Conservation (phyloP, 2,797 vertebrate species). For the Gymnothorax reevesii region DNA sequence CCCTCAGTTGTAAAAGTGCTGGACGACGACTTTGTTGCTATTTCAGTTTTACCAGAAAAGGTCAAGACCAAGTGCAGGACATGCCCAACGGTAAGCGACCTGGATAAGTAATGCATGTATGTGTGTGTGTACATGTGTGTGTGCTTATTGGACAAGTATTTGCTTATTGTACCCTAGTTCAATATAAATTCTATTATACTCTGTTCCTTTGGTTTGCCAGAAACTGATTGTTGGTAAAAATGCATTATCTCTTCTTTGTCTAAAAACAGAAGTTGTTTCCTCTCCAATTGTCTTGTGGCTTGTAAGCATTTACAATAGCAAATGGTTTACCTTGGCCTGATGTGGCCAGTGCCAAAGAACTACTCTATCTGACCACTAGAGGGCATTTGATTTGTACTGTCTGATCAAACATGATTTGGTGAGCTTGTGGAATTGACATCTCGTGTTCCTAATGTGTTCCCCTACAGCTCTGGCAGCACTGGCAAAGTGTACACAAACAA, state of each 20-base stretch:
- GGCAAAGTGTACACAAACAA: constrained; percentile 76
- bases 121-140: neutral
- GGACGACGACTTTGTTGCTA: constrained; percentile 76
- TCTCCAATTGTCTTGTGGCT: no score
- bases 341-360: neutral
- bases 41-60: constrained; percentile 79
- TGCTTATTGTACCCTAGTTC: no score
- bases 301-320: neutral
- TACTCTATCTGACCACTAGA: neutral
- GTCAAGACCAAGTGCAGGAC: constrained; percentile 75
- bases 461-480: constrained; percentile 85
- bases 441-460: constrained; percentile 27
- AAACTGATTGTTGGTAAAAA: no score
- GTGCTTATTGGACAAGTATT: no score
- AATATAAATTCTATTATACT: no score
- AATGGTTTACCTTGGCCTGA: neutral
- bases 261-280: no score
- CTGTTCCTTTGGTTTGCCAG: no score
- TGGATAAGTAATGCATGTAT: neutral
- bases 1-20: constrained; percentile 75
- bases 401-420: neutral
- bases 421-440: neutral
- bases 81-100: constrained; percentile 83
- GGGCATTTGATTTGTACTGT: neutral
- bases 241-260: no score